Percentiles rank a stretch among this genome's conserved stretches.
These are phyloP conservation scores for Sycophaga agraensis DNA, from an alignment of 1,140 invertebrate species.

Conservation along the genomic window DNA sequence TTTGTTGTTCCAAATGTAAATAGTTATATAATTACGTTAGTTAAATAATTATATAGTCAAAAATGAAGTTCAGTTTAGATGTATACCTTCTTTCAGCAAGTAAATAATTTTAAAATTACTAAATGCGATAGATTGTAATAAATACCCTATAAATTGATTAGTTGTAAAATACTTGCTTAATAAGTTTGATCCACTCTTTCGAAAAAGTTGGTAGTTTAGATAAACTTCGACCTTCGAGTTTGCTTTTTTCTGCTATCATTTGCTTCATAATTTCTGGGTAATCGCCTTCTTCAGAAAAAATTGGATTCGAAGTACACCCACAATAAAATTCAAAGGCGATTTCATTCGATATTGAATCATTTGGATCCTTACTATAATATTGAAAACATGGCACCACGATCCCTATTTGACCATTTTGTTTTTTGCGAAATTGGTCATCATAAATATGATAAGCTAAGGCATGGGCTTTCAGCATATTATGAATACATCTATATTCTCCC, in stretches of 20 bases:
- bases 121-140: no score
- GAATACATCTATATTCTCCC: constrained; percentile 34
- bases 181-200: constrained; percentile 50
- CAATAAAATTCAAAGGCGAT: constrained; percentile 49
- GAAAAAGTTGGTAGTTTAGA: constrained; percentile 60
- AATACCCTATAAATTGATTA: no score
- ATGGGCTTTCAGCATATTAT: constrained; percentile 61
- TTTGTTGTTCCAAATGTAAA: no score
- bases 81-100: no score
- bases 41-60: no score
- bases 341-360: constrained; percentile 31
- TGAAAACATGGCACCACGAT: constrained; percentile 10
- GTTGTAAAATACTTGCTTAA: constrained; percentile 32
- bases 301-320: constrained; percentile 67
- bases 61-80: no score
- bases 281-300: constrained; percentile 62
- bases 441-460: constrained; percentile 64
- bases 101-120: no score
- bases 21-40: no score
- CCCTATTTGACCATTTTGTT: constrained; percentile 59
- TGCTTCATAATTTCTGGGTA: constrained; percentile 63
- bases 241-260: constrained; percentile 59
- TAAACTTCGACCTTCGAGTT: constrained; percentile 53
- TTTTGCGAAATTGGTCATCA: constrained; percentile 61
- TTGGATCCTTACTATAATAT: constrained; percentile 25